Conservation (phyloP, 2,888 invertebrate genomes). For the Deroplatys truncata region DNA sequence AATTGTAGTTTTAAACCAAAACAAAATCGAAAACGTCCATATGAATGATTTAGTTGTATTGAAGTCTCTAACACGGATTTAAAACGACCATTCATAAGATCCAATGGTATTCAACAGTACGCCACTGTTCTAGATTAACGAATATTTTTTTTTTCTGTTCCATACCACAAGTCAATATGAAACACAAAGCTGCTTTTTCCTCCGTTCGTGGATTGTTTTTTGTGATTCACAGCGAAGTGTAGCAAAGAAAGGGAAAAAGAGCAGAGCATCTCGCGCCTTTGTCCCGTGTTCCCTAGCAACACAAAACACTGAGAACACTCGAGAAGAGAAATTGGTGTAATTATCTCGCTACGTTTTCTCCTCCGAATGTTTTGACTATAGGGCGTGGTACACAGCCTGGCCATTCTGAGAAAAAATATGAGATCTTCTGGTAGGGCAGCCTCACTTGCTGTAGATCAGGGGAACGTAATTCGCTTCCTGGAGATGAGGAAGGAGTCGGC, state of each 20-base stretch:
- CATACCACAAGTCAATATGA: not conserved
- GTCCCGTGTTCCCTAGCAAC: not conserved
- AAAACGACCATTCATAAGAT: too few relatives aligned
- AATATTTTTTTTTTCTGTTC: not conserved
- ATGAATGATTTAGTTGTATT: too few relatives aligned
- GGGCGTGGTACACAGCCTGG: not conserved
- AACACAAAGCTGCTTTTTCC: not conserved
- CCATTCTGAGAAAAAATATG: not conserved
- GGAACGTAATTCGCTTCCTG: too few relatives aligned
- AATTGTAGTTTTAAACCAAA: too few relatives aligned
- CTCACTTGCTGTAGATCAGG: too few relatives aligned
- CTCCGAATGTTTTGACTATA: not conserved
- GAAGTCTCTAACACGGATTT: too few relatives aligned
- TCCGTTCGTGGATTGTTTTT: not conserved
- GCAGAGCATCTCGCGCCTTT: not conserved
- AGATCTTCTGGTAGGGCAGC: too few relatives aligned
- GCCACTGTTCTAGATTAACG: not conserved
- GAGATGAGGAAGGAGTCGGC: too few relatives aligned
- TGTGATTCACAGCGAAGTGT: too few relatives aligned
- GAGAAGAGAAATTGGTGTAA: not conserved
- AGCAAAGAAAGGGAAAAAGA: not conserved
- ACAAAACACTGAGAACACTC: not conserved
- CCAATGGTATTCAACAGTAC: not conserved
- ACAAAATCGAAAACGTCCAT: too few relatives aligned
- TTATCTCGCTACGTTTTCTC: not conserved